phyloP scores from a whole-genome alignment of 2,797 vertebrate species.

The Ispidina lecontei region DNA sequence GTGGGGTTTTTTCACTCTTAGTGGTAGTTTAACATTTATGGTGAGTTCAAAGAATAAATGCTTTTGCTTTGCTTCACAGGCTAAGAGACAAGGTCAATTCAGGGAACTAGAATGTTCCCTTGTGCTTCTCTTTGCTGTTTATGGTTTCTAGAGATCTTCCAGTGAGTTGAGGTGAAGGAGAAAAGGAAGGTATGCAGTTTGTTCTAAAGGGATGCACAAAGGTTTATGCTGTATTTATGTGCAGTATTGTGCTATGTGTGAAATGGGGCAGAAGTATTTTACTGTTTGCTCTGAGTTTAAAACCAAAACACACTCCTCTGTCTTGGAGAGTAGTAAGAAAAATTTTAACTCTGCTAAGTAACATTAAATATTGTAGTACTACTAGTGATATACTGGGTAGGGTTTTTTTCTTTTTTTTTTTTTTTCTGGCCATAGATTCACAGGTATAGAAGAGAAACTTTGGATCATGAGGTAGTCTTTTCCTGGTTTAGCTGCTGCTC shows the following conservation, averaged over 20 bases:
- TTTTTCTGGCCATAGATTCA: not conserved
- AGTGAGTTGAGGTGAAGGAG: not conserved
- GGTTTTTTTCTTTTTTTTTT: no score
- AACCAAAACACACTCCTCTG: not conserved
- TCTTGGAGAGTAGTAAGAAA: not conserved
- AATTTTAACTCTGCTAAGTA: not conserved
- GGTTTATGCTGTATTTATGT: not conserved
- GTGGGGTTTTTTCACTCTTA: not conserved
- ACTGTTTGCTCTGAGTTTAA: not conserved
- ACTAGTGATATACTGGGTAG: not conserved
- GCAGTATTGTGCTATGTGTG: not conserved
- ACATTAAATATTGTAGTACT: not conserved
- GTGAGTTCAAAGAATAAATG: not conserved
- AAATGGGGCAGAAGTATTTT: not conserved
- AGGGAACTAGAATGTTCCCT: not conserved
- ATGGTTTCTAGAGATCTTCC: not conserved
- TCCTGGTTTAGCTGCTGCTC: not conserved
- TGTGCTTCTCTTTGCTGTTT: not conserved
- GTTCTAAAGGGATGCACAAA: not conserved
- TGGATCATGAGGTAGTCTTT: not conserved
- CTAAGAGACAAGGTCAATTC: not conserved
- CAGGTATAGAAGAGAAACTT: accelerated
- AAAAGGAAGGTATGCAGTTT: not conserved
- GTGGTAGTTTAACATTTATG: not conserved
- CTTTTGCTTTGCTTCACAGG: not conserved